Evolutionary conservation across 2,888 invertebrate species (phyloP).

Genomic region (Tribolium freemani): DNA sequence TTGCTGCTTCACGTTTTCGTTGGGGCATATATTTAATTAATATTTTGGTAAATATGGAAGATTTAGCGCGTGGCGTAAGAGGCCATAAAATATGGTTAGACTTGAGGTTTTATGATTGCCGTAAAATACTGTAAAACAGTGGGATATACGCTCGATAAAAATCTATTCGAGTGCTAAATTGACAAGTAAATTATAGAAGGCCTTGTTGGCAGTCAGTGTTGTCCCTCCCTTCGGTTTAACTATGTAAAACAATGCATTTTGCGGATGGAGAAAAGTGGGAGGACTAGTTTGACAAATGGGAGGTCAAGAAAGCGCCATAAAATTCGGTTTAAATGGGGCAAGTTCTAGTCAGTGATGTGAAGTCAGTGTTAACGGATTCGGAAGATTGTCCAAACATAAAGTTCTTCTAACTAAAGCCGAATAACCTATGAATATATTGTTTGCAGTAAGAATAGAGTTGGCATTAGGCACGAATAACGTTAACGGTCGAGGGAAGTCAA

Average conservation of each 20-base stretch:
- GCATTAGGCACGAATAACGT: slow-evolving; percentile 53
- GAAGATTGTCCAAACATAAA: slow-evolving; percentile 43
- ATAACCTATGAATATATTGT: slow-evolving; percentile 52
- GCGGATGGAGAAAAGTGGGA: slow-evolving; percentile 4
- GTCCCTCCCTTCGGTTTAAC: slow-evolving; percentile 10
- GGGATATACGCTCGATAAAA: slow-evolving; percentile 16
- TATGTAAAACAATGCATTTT: slow-evolving; percentile 30
- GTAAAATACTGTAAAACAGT: slow-evolving; percentile 33
- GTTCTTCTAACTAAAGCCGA: slow-evolving; percentile 45
- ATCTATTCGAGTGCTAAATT: slow-evolving; percentile 19
- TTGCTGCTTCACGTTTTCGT: too few species aligned
- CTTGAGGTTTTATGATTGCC: slow-evolving; percentile 12
- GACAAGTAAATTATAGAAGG: slow-evolving; percentile 12
- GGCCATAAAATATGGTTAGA: slow-evolving; percentile 17
- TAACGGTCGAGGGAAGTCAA: slow-evolving; percentile 54
- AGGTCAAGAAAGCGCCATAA: slow-evolving; percentile 38
- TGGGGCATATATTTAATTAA: too few species aligned
- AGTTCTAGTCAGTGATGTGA: slow-evolving; percentile 33
- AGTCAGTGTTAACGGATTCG: slow-evolving; percentile 40
- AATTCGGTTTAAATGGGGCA: slow-evolving; percentile 37
- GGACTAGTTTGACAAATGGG: slow-evolving; percentile 38
- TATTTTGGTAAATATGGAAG: background rate
- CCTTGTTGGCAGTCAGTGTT: background rate
- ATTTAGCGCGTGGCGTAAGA: background rate
- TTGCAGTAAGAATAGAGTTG: slow-evolving; percentile 49